phyloP scores from a whole-genome alignment of 2,888 invertebrate genomes.

The Sinodicranocentrus sp. region DNA sequence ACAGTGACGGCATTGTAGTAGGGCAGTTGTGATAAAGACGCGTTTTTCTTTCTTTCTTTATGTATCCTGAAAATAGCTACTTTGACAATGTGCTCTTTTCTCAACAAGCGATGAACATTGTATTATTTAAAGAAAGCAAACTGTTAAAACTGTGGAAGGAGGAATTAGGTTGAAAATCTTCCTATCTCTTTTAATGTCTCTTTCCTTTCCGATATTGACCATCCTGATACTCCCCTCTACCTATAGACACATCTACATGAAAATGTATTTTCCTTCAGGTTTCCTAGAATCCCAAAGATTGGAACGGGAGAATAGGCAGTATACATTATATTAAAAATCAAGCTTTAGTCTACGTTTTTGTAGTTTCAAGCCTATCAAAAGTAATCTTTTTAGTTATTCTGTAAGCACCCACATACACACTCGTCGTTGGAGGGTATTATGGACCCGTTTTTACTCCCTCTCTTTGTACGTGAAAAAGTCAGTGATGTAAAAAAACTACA shows the following conservation, averaged over 20 bases:
- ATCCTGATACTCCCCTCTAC: conserved; percentile 30
- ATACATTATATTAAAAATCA: neutral
- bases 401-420: conserved; percentile 16
- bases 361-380: neutral
- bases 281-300: no score
- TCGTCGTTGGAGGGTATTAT: neutral
- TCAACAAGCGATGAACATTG: no score
- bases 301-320: no score
- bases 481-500: no score
- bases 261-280: neutral
- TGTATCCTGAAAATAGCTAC: no score
- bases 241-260: neutral
- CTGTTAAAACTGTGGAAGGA: no score
- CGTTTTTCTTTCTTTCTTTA: no score
- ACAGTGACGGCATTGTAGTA: no score
- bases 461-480: neutral
- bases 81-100: no score
- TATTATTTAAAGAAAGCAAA: no score
- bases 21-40: no score
- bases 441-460: conserved; percentile 4
- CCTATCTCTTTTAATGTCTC: conserved; percentile 43
- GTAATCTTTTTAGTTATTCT: conserved; percentile 52
- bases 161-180: conserved; percentile 37
- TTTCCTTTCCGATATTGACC: conserved; percentile 19
- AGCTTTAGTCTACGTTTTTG: neutral